Percentiles rank a stretch among this genome's conserved stretches.
Conservation (phyloP, 1,140 invertebrate genomes). For the Rhizoglyphus robini region DNA sequence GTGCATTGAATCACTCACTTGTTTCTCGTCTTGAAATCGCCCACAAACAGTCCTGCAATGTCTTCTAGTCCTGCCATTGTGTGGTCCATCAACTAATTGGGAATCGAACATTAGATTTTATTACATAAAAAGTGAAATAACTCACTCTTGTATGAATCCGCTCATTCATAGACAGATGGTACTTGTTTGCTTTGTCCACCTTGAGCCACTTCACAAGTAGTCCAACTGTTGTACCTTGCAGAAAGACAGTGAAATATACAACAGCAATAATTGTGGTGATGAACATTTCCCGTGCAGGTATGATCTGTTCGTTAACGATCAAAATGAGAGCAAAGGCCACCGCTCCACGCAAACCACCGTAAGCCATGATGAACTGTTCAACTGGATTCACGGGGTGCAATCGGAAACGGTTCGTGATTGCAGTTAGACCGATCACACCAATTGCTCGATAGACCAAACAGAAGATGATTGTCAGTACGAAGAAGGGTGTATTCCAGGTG, state of each 20-base stretch:
- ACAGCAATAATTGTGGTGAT: constrained; percentile 94
- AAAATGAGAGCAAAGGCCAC: constrained; percentile 95
- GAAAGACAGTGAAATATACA: constrained; percentile 96
- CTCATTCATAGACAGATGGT: constrained; percentile 88
- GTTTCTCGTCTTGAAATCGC: constrained; percentile 81
- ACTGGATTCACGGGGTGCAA: constrained; percentile 79
- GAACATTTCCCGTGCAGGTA: constrained; percentile 68
- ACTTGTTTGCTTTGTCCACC: constrained; percentile 74
- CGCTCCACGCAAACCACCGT: constrained; percentile 88
- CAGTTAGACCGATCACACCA: constrained; percentile 76
- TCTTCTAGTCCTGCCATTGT: constrained; percentile 90
- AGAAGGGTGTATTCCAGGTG: constrained; percentile 89
- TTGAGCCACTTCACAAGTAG: constrained; percentile 87
- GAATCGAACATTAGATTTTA: too few relatives aligned
- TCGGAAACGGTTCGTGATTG: constrained; percentile 75
- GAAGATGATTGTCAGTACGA: constrained; percentile 80
- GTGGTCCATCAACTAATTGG: constrained; percentile 87
- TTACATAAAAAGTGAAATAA: too few relatives aligned
- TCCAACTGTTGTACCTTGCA: constrained; percentile 82
- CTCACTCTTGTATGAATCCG: constrained; percentile 79
- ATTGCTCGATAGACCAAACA: constrained; percentile 82
- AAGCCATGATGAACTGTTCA: constrained; percentile 98
- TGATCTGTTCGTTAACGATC: constrained; percentile 60
- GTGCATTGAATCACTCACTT: too few relatives aligned
- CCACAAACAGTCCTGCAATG: constrained; percentile 79